Evolutionary conservation across 2,797 vertebrate genomes (phyloP), one percentile per base, ranked within the genome.

Genomic region (Diplodus sargus): DNA sequence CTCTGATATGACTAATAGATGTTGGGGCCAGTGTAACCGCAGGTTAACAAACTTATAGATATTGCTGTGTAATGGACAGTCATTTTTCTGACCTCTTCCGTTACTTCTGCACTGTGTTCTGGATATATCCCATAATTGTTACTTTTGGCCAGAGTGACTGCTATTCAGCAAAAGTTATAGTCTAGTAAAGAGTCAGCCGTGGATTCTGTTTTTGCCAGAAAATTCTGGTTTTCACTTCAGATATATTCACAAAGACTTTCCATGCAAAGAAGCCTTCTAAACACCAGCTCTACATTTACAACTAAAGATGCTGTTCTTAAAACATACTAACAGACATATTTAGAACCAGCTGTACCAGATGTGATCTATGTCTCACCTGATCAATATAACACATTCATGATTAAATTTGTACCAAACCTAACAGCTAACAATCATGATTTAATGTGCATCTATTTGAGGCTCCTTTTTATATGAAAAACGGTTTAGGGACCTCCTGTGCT

Each of bases 371-470:
- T 53, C 42, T 76, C 39, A 49, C 22, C 45, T 74, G 30, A 45
- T 68, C 57, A 23, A 74, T 39, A 51, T 15, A 54, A 18, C 1
- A 30, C 43, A 20, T 2, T 25, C 39, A 22, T 23, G 64, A 76
- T 70, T 85, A 57, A 60, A 74, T 65, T 43, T 56, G 76, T 17
- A 70, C 78, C 59, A 63, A 72, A 65, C 20, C 53, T 48, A 42
- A 71, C 43, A 56, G 51, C 62, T 52, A 48, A 57, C 59, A 70
- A 79, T 79, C 60, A 28, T 77, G 59, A 85, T 87, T 84, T 82
- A 85, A 86, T 65, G 51, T 6, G 18, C 60, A 59, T 87, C 64
- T 81, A 85, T 82, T 76, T 82, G 51, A 75, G 51, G 48, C 54
- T 53, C 23, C 54, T 74, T 25, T 25, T 73, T 18, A 30, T 47